Base-by-base conservation (phyloP, 1,140 invertebrate genomes). In the Papilio polyxenes region DNA sequence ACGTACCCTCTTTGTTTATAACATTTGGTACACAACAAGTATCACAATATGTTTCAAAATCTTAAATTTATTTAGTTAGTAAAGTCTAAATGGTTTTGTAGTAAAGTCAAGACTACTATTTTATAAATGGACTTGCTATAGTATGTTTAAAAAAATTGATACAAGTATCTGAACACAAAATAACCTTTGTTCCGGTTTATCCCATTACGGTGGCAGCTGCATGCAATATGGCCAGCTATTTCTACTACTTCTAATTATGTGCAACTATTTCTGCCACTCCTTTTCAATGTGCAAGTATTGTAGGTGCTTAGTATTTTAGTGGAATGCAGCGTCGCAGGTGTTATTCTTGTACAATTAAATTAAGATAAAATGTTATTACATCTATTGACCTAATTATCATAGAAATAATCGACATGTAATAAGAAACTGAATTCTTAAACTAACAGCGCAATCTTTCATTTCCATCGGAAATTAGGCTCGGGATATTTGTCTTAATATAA, bases 181-280 rank as follows among this genome's bases (percentile, higher is more conserved):
- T 31, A 37, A 37, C 23, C 20, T 31, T 72, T 31, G 65, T 72
- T 72, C 65, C 65, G 65, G 65, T 37, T 72, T 72, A 40, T 72
- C 65, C 65, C 31, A 15, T 37, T 72, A 72, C 65, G 31, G 65
- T 72, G 65, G 65, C 65, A 72, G 31, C 65, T 72, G 65, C 65
- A 56, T 17, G 15, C 15, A 40, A 72, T 40, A 40, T 72, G 65
- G 11, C 23, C 65, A 72, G 65, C 23, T 37, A 72, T 37, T 37
- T 72, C 65, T 72, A 72, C 65, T 11, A 72, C 65, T 72, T 37
- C 65, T 72, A 37, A 40, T 72, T 72, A 72, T 69, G 65, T 72
- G 0, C 65, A 72, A 72, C 31, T 72, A 72, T 72, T 72, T 65
- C 62, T 65, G 23, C 62, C 13, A 72, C 65, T 37, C 65, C 65